phyloP scores from a whole-genome alignment of 1,140 invertebrate species.

The Tenebrio molitor region DNA sequence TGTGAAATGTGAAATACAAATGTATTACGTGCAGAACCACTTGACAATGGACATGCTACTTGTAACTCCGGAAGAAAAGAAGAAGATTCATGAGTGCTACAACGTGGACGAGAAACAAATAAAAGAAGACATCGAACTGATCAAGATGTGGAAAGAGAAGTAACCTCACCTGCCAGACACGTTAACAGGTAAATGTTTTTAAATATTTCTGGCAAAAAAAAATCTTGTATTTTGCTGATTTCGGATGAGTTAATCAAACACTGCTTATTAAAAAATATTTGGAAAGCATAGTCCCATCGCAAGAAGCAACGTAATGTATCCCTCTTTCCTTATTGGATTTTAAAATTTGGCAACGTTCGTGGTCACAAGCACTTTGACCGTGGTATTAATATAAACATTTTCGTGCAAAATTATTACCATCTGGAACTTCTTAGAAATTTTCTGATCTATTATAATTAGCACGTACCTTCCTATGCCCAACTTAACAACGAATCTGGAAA shows the following conservation, averaged over 20 bases:
- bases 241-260: constrained; percentile 16
- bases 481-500: neutral
- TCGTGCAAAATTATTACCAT: too few species aligned
- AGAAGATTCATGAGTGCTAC: neutral
- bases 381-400: too few species aligned
- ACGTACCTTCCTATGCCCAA: constrained; percentile 20
- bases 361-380: too few species aligned
- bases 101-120: neutral
- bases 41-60: neutral
- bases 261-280: constrained; percentile 17
- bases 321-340: too few species aligned
- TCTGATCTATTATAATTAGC: too few species aligned
- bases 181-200: neutral
- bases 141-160: neutral
- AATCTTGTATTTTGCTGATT: neutral
- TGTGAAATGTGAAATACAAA: too few species aligned
- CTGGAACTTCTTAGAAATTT: too few species aligned
- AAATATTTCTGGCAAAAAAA: too few species aligned
- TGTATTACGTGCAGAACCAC: too few species aligned
- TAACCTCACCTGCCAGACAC: neutral
- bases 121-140: neutral
- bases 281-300: constrained; percentile 7
- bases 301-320: neutral
- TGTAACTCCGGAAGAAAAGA: neutral
- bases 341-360: too few species aligned